Base-by-base conservation (phyloP, 2,797 vertebrate genomes). In the Melanotaenia parkinsoni region DNA sequence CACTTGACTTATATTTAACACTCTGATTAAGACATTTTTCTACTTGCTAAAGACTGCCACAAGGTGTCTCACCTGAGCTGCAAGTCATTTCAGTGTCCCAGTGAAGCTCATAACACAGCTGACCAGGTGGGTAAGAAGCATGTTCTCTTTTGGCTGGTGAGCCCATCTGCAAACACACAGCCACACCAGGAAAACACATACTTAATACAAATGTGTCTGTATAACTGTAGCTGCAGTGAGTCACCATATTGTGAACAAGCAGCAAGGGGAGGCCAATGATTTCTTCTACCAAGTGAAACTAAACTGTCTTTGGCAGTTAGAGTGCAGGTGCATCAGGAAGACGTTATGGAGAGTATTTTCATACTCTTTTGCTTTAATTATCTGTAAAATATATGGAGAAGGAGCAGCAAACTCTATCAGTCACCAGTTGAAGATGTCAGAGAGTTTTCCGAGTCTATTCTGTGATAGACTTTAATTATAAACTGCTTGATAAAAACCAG, bases 81-180 rank as follows among this genome's bases (percentile, higher is more conserved):
- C 92, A 87, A 13, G 84, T 90, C 3, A 86, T 85, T n/a, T 96
- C 95, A 0, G 92, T 89, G 82, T 97, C 96, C 97, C 97, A 97
- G 37, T 95, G 95, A 32, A 93, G 89, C 63, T 95, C 95, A 70
- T 95, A 95, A 78, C 95, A 95, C 56, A 95, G 88, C 79, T 95
- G 93, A 54, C 92, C 78, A 2, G 91, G 90, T 61, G 79, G 92
- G 70, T 24, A 94, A 77, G 86, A 93, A 24, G 79, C 70, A 22
- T 82, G 85, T 64, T 97, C 96, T 87, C 94, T 92, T 76, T 90
- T 92, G 2, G 90, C 87, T 18, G 93, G 87, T 63, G 94, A 92
- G 3, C 93, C 88, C 0, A 91, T 91, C 98, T 99, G 86, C 38
- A 72, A 74, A 75, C 59, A 70, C 53, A 87, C 69, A 80, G 28